Base-by-base conservation (phyloP, 1,140 invertebrate species). In the Telenomus remus region DNA sequence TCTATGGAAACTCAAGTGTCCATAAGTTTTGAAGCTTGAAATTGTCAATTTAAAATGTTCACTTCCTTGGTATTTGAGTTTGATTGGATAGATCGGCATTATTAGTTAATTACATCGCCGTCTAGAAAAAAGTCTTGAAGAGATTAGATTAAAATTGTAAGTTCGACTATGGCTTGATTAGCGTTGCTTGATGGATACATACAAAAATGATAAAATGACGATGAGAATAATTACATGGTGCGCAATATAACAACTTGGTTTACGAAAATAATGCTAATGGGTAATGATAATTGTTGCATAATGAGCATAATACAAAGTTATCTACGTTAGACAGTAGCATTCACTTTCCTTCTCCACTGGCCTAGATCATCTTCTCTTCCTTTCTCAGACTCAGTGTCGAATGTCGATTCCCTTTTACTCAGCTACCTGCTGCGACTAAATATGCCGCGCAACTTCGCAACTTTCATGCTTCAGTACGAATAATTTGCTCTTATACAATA, bases 271-370 rank as follows among this genome's bases (percentile, higher is more conserved):
- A 83, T 80, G 79, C 83, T 83, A 82, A 27, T 27, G 19, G 19
- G 19, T 27, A 27, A 84, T 85, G 83, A 84, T 85, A 84, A 85
- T 85, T 85, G 80, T 85, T 85, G 83, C 83, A 82, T 84, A 85
- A 85, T 84, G 68, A 78, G 48, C 79, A 68, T 69, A 73, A 74
- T 44, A 69, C 76, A 63, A 73, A 73, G 65, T 76, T 84, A 80
- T 73, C 80, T 79, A 71, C 81, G 78, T 75, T 77, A 77, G 70
- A 71, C 80, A 78, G 81, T 80, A 79, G 68, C 73, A 60, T 19
- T 81, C 80, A 87, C 85, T 87, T 86, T 87, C 85, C 82, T 84
- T 86, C 84, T 84, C 76, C 82, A 83, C 65, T 86, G 84, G 81
- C 84, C 84, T 84, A 84, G 82, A 85, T 86, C 81, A 83, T 84